These are phyloP conservation scores for Monomorium pharaonis DNA, from an alignment of 1,140 invertebrate genomes.

Conservation along the genomic window DNA sequence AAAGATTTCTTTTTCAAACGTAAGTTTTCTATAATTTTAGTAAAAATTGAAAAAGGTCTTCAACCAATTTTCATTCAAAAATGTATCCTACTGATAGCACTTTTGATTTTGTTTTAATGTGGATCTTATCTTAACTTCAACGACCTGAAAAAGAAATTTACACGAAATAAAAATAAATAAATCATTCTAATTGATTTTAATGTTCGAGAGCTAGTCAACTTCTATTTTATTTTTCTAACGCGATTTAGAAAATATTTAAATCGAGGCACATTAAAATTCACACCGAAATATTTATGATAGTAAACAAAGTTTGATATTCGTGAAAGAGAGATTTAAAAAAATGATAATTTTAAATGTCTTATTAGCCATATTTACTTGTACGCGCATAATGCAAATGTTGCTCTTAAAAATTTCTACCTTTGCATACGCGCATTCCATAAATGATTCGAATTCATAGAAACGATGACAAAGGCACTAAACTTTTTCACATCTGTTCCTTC, in stretches of 20 bases:
- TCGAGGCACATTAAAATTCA: not conserved
- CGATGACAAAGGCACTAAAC: not conserved
- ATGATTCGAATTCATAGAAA: not conserved
- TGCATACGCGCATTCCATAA: not conserved
- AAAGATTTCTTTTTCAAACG: slow-evolving; percentile 19
- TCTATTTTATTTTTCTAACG: not conserved
- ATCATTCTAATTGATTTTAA: not conserved
- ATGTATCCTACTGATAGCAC: not conserved
- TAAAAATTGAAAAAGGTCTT: not conserved
- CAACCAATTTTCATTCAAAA: not conserved
- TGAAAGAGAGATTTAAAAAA: not conserved
- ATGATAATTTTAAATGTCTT: not conserved
- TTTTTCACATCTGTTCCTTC: not conserved
- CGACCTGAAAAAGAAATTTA: not conserved
- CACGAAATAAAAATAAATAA: not conserved
- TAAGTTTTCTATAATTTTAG: not conserved
- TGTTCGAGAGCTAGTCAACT: not conserved
- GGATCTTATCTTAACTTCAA: not conserved
- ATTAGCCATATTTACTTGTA: not conserved
- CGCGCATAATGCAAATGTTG: too few species aligned
- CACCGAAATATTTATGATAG: not conserved
- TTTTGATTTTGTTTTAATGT: not conserved
- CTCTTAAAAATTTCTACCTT: not conserved
- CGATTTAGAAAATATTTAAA: not conserved
- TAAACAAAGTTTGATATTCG: not conserved